Evolutionary conservation across 1,140 invertebrate genomes (phyloP).

Genomic region (Penaeus indicus): DNA sequence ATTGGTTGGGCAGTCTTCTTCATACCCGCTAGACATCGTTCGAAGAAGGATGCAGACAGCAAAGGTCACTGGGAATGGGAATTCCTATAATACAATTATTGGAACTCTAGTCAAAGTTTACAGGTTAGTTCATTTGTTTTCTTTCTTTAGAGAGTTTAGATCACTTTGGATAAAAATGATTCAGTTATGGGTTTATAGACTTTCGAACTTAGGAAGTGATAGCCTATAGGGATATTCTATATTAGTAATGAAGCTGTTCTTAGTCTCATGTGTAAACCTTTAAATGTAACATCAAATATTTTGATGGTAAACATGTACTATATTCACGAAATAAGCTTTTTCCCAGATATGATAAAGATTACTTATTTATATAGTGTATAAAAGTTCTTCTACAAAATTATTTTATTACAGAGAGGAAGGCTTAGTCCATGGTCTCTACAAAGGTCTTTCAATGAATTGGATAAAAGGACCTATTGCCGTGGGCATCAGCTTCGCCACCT

Average conservation of each 20-base stretch:
- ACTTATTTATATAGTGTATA: neutral
- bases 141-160: neutral
- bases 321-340: neutral
- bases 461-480: conserved; percentile 98
- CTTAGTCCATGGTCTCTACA: conserved; percentile 90
- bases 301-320: conserved; percentile 6
- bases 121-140: conserved; percentile 70
- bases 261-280: conserved; percentile 2
- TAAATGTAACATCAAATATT: too few species aligned
- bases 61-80: conserved; percentile 74
- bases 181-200: conserved; percentile 4
- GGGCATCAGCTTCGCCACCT: conserved; percentile 97
- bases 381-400: neutral
- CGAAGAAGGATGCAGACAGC: conserved; percentile 87
- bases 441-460: conserved; percentile 99
- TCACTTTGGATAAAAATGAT: neutral
- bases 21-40: conserved; percentile 95
- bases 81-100: conserved; percentile 77
- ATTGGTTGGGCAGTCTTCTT: conserved; percentile 92
- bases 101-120: conserved; percentile 78
- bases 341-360: neutral
- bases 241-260: neutral
- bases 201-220: too few species aligned
- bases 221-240: too few species aligned
- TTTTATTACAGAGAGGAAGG: conserved; percentile 82